Evolutionary conservation across 2,888 invertebrate species (phyloP).

Genomic region (Gymnocheta viridis): DNA sequence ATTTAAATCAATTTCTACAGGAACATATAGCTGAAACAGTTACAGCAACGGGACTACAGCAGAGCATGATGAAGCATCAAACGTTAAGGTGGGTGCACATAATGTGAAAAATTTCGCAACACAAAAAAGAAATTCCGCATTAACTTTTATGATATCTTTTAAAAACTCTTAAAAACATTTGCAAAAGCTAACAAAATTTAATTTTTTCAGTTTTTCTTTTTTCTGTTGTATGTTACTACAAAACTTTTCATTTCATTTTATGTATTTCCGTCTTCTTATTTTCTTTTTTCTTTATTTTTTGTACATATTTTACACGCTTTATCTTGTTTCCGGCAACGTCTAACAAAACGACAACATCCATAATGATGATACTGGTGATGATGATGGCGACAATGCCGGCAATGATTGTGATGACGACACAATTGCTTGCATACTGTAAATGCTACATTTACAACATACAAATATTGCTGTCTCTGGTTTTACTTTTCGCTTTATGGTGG

Average conservation of each 20-base stretch:
- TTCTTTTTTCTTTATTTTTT: conserved; percentile 45
- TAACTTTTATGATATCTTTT: conserved; percentile 35
- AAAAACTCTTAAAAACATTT: not conserved
- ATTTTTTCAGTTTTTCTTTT: not conserved
- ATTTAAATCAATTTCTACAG: conserved; percentile 92
- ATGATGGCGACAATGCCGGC: conserved; percentile 37
- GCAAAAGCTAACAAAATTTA: conserved; percentile 9
- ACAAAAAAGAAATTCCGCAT: conserved; percentile 24
- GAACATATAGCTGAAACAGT: conserved; percentile 89
- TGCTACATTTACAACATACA: conserved; percentile 30
- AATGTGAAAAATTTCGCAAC: not conserved
- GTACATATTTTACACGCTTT: conserved; percentile 74
- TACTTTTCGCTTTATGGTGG: conserved; percentile 24
- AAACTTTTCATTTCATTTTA: conserved; percentile 73
- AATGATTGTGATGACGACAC: conserved; percentile 41
- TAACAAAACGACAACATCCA: conserved; percentile 71
- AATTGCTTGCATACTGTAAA: conserved; percentile 47
- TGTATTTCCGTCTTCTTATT: conserved; percentile 61
- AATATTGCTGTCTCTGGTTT: conserved; percentile 30
- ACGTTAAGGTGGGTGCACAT: conserved; percentile 49
- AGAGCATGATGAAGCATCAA: conserved; percentile 41
- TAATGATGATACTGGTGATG: conserved; percentile 54
- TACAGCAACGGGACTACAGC: conserved; percentile 78
- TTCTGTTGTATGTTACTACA: not conserved
- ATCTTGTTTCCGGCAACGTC: conserved; percentile 79